Percentiles rank a stretch among this genome's conserved stretches.
phyloP scores from a whole-genome alignment of 2,888 invertebrate species.

The Yponomeuta malinellus region DNA sequence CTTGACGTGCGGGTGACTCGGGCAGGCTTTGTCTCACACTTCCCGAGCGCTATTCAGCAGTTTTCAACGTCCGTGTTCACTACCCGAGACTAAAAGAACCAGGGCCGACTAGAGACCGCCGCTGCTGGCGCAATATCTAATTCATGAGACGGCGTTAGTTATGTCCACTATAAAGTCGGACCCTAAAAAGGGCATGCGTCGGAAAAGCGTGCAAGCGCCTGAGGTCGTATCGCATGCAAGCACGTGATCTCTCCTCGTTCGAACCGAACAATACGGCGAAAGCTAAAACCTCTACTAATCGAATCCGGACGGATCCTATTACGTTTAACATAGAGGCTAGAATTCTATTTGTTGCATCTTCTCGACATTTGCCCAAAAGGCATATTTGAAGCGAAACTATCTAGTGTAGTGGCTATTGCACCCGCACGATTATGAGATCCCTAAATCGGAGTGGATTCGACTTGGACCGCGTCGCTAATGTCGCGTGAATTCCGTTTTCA shows the following conservation, averaged over 20 bases:
- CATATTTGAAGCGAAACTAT: constrained; percentile 5
- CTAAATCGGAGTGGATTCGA: neutral
- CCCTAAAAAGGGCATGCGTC: constrained; percentile 15
- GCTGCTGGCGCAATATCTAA: constrained; percentile 11
- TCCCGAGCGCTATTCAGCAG: constrained; percentile 33
- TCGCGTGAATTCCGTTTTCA: neutral
- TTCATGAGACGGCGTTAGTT: constrained; percentile 13
- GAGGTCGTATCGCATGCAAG: constrained; percentile 34
- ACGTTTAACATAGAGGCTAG: neutral
- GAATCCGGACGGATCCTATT: neutral
- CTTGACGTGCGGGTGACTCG: constrained; percentile 45
- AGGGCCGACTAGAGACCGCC: neutral
- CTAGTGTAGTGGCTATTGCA: constrained; percentile 2
- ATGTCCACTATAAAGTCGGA: constrained; percentile 10
- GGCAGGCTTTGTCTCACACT: constrained; percentile 38
- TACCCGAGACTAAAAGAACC: neutral
- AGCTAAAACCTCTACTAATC: neutral
- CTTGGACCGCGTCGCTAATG: neutral
- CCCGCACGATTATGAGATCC: neutral
- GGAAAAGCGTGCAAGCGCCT: constrained; percentile 10
- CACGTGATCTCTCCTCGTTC: constrained; percentile 57
- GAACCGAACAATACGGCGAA: neutral
- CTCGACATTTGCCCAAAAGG: neutral
- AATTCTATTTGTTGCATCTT: neutral
- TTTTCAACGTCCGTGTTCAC: constrained; percentile 23